Percentiles rank a stretch among this genome's conserved stretches.
phyloP scores from a whole-genome alignment of 2,113 vertebrate species.

The Halcyon senegalensis region DNA sequence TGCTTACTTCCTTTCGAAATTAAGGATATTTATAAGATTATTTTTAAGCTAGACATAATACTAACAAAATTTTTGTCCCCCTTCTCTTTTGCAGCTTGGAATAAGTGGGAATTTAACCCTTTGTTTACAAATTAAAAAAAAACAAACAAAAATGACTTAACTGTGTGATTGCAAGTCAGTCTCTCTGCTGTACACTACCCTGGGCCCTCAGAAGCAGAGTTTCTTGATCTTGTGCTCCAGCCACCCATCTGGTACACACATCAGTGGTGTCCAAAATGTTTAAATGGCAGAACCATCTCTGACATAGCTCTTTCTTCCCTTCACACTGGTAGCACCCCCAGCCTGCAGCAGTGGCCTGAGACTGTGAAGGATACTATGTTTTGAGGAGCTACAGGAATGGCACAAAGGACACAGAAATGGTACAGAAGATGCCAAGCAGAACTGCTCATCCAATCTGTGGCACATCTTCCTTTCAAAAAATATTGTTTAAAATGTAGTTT shows the following conservation, averaged over 20 bases:
- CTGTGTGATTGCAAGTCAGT: rapidly evolving
- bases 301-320: not conserved
- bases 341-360: not conserved
- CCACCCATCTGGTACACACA: not conserved
- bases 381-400: not conserved
- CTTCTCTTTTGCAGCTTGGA: not conserved
- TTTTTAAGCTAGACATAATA: not conserved
- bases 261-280: not conserved
- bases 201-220: not conserved
- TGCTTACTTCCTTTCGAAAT: not conserved
- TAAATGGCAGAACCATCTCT: not conserved
- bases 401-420: not conserved
- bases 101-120: not conserved
- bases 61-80: not conserved
- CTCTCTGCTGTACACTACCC: not conserved
- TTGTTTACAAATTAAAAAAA: not conserved
- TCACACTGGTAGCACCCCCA: not conserved
- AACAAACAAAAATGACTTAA: not conserved
- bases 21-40: not conserved
- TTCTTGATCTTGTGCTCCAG: not conserved
- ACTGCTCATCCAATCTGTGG: not conserved
- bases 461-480: not conserved
- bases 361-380: not conserved
- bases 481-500: not conserved
- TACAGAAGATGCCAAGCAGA: not conserved